A percentile compares a stretch with the other conserved stretches of the same genome.
Conservation (phyloP, 2,888 invertebrate genomes). For the Ormyrus nitidulus region DNA sequence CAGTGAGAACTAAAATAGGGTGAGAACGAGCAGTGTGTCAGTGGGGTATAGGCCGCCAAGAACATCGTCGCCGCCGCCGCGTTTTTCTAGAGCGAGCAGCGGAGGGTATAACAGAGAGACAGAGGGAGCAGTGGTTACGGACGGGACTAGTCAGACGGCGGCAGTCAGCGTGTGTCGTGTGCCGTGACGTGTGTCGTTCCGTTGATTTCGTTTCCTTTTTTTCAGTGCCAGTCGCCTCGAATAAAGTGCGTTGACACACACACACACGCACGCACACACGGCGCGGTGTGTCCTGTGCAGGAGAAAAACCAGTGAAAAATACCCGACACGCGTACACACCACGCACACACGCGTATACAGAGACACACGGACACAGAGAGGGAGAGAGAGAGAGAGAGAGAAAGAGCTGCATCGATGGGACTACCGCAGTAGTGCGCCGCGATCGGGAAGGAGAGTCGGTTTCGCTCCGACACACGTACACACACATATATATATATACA, state of each 20-base stretch:
- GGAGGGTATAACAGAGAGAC: slow-evolving; percentile 45
- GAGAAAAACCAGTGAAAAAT: too few relatives aligned
- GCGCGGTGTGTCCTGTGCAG: not conserved
- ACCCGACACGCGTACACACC: too few relatives aligned
- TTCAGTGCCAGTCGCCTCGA: too few relatives aligned
- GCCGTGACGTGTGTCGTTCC: too few relatives aligned
- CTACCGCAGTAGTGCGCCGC: not conserved
- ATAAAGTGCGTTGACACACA: not conserved
- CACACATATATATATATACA: too few relatives aligned
- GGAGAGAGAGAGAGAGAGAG: too few relatives aligned
- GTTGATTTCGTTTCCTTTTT: too few relatives aligned
- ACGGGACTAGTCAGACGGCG: slow-evolving; percentile 33
- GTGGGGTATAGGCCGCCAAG: slow-evolving; percentile 16
- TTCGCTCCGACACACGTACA: too few relatives aligned
- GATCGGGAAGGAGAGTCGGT: not conserved
- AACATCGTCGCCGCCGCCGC: not conserved
- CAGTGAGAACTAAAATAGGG: slow-evolving; percentile 9
- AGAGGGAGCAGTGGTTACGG: slow-evolving; percentile 55
- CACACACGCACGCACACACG: not conserved
- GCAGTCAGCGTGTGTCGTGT: not conserved
- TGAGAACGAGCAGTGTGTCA: slow-evolving; percentile 40
- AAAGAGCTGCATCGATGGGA: not conserved
- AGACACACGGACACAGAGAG: not conserved
- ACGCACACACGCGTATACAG: not conserved
- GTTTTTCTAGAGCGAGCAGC: not conserved